phyloP scores from a whole-genome alignment of 2,113 vertebrate genomes.

The Amphilophus citrinellus region DNA sequence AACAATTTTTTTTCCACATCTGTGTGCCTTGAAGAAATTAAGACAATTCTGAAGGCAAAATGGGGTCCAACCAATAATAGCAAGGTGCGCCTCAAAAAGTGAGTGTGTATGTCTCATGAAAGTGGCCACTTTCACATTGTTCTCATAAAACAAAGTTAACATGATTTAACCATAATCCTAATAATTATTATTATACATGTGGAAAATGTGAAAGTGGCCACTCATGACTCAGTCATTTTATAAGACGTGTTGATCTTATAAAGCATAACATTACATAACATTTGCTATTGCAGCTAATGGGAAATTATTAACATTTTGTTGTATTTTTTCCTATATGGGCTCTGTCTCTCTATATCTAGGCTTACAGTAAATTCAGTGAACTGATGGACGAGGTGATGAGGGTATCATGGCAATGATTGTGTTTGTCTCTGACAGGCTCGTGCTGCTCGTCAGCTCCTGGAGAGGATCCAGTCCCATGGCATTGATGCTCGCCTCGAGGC shows the following conservation, averaged over 20 bases:
- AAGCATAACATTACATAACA: background rate
- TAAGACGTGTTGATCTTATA: background rate
- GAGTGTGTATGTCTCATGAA: too few relatives aligned
- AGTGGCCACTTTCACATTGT: too few relatives aligned
- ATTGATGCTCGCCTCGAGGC: slow-evolving; percentile 96
- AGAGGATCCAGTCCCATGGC: slow-evolving; percentile 91
- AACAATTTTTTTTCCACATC: too few relatives aligned
- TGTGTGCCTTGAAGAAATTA: too few relatives aligned
- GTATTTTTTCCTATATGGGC: background rate
- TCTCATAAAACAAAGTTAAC: too few relatives aligned
- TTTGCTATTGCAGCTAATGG: background rate
- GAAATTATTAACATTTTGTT: background rate
- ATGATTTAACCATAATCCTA: too few relatives aligned
- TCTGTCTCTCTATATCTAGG: background rate
- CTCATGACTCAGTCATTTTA: too few relatives aligned
- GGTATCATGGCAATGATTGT: background rate
- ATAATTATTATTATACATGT: too few relatives aligned
- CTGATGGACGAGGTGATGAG: background rate
- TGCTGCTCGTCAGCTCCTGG: slow-evolving; percentile 96
- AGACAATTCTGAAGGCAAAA: too few relatives aligned
- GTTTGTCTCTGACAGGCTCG: slow-evolving; percentile 82
- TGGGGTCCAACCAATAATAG: too few relatives aligned
- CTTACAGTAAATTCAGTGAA: background rate
- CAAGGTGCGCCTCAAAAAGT: too few relatives aligned
- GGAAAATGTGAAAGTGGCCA: too few relatives aligned